Evolutionary conservation across 2,113 vertebrate species (phyloP).

Genomic region (Channa argus): DNA sequence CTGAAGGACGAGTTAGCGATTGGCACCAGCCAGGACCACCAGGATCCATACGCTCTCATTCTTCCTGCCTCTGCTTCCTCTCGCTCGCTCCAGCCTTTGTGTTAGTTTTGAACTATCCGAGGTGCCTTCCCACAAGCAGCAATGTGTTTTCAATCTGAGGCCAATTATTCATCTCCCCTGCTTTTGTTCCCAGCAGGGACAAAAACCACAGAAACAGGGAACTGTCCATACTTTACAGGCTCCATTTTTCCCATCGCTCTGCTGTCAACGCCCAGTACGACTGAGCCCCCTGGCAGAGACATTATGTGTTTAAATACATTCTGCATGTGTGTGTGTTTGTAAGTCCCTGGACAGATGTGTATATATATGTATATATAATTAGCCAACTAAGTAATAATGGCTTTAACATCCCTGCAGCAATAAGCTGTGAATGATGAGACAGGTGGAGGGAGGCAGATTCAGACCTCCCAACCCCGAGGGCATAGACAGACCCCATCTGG

Average conservation of each 20-base stretch:
- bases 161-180: slow-evolving; percentile 76
- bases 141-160: slow-evolving; percentile 79
- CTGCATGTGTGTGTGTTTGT: slow-evolving; percentile 30
- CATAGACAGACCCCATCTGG: slow-evolving; percentile 68
- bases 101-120: slow-evolving; percentile 49
- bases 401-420: slow-evolving; percentile 78
- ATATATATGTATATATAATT: slow-evolving; percentile 74
- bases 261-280: slow-evolving; percentile 79
- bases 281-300: slow-evolving; percentile 79
- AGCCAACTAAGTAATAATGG: slow-evolving; percentile 85
- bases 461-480: slow-evolving; percentile 67
- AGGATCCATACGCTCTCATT: slow-evolving; percentile 41
- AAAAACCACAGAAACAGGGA: slow-evolving; percentile 53
- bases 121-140: slow-evolving; percentile 66
- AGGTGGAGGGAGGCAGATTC: slow-evolving; percentile 60
- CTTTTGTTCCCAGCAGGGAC: slow-evolving; percentile 71
- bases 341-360: slow-evolving; percentile 56
- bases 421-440: slow-evolving; percentile 75
- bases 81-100: slow-evolving; percentile 25
- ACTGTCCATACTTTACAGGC: slow-evolving; percentile 68
- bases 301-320: slow-evolving; percentile 61
- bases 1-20: slow-evolving; percentile 20
- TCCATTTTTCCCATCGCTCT: slow-evolving; percentile 61
- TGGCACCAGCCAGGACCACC: slow-evolving; percentile 53
- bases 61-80: slow-evolving; percentile 36